Base-by-base conservation (phyloP, 2,113 vertebrate genomes). In the Rhombomys opimus region DNA sequence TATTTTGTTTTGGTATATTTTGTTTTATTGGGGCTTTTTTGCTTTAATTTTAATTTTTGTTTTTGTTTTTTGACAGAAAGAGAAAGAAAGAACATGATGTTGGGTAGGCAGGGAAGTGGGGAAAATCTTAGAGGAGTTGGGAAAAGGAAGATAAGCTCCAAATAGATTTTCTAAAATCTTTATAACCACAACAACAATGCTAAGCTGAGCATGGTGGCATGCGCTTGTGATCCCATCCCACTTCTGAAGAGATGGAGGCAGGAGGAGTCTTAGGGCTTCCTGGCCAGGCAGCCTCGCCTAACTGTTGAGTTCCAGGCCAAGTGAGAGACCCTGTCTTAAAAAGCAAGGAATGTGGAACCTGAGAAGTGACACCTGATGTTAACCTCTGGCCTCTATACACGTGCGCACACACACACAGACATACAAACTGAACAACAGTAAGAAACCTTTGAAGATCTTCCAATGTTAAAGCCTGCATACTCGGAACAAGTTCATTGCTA, bases 391-490 rank as follows among this genome's bases (percentile, higher is more conserved):
- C 50, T 87, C 38, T 67, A 32, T 27, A 84, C 35, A 41, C 11
- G 2, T 20, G 17, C 22, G 5, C 57, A 38, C 80, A 81, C 35
- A 59, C 54, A 27, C 22, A 41, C 7, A 41, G 23, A 38, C n/a
- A 52, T 17, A 73, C 70, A 70, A 4, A 70, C 3, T 38, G 2
- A 52, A 63, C 35, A 61, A 61, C n/a, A 46, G 46, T 46, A 86
- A 86, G 9, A 30, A 86, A 68, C 38, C 23, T 63, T 52, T n/a
- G 32, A 70, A 11, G n/a, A 68, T n/a, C 54, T 41, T 76, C 92
- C 25, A 32, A 89, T 30, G 67, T n/a, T 82, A n/a, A 92, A 87
- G 75, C 75, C 76, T 96, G 89, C 35, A 70, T 80, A 87, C 70
- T 81, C 13, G 38, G 91, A 59, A 11, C 50, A 38, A 76, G 41